phyloP scores from a whole-genome alignment of 2,888 invertebrate genomes.

The Cerastis leucographa region DNA sequence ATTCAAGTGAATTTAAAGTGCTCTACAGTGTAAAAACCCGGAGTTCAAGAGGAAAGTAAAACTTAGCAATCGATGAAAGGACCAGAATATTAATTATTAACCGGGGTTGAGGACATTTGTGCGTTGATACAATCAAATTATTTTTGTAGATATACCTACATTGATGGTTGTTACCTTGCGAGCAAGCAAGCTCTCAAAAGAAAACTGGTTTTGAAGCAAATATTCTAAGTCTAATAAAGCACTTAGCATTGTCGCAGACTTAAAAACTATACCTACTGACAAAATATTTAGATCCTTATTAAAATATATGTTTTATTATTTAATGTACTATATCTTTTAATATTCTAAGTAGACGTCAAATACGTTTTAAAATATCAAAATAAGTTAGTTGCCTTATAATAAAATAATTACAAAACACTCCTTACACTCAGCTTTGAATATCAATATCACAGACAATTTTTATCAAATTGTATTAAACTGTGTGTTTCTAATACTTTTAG shows the following conservation, averaged over 20 bases:
- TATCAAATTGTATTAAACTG: constrained; percentile 68
- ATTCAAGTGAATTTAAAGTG: not conserved
- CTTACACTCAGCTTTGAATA: constrained; percentile 77
- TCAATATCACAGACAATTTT: constrained; percentile 86
- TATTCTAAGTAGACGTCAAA: constrained; percentile 59
- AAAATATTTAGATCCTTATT: constrained; percentile 12
- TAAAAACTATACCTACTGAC: constrained; percentile 1
- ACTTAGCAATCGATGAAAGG: not conserved
- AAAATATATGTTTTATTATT: constrained; percentile 36
- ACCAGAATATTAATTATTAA: not conserved
- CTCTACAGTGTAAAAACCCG: not conserved
- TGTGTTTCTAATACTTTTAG: constrained; percentile 65
- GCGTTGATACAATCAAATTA: constrained; percentile 7
- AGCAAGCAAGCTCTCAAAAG: constrained; percentile 8
- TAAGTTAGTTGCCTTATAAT: constrained; percentile 71
- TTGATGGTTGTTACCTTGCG: not conserved
- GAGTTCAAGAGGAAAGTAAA: not conserved
- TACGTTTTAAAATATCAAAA: constrained; percentile 67
- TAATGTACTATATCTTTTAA: constrained; percentile 52
- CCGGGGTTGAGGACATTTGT: constrained; percentile 2
- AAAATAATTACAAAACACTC: constrained; percentile 63
- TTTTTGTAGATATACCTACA: not conserved
- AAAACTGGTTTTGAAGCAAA: not conserved
- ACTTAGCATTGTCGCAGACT: constrained; percentile 17
- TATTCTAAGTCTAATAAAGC: constrained; percentile 9